A percentile compares a stretch with the other conserved stretches of the same genome.
phyloP scores from a whole-genome alignment of 2,113 vertebrate genomes.

The Anolis carolinensis region DNA sequence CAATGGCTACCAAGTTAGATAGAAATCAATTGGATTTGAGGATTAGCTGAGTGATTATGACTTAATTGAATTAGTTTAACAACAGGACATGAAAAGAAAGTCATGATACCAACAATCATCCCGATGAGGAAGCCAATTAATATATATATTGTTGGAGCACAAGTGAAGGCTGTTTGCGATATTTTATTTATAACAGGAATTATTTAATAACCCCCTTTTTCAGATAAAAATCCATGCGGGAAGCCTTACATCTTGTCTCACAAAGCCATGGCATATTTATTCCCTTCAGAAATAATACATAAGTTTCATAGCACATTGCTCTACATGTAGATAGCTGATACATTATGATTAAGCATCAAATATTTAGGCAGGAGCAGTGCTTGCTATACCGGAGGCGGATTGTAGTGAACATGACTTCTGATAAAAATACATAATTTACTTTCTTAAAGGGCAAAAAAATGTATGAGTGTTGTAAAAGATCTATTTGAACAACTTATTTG shows the following conservation, averaged over 20 bases:
- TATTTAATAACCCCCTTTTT: background rate
- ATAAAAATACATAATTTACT: constrained; percentile 10
- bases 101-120: background rate
- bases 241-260: background rate
- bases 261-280: background rate
- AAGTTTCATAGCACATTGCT: constrained; percentile 1
- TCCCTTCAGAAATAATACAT: constrained; percentile 22
- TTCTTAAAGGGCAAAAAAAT: background rate
- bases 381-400: background rate
- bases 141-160: background rate
- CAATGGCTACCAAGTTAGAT: background rate
- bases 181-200: background rate
- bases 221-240: background rate
- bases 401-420: background rate
- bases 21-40: background rate
- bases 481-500: background rate
- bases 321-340: background rate
- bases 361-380: background rate
- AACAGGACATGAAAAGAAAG: background rate
- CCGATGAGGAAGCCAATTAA: background rate
- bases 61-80: background rate
- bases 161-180: background rate
- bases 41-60: too few species aligned
- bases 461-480: background rate
- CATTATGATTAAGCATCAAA: constrained; percentile 23